Evolutionary conservation across 2,113 vertebrate species (phyloP).

Genomic region (Bambusicola thoracicus): DNA sequence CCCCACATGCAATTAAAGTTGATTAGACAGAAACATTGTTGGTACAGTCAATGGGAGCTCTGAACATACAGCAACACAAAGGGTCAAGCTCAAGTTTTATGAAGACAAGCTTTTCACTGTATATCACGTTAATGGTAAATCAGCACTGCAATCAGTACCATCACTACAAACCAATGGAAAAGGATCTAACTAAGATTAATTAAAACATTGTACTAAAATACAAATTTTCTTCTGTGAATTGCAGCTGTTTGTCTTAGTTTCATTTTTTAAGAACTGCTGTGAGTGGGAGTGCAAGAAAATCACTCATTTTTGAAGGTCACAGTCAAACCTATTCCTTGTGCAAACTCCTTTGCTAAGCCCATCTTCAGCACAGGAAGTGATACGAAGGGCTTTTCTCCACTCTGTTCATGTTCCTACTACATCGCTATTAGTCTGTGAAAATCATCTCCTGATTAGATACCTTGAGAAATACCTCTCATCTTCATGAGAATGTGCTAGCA

Average conservation of each 20-base stretch:
- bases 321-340: background rate
- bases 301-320: background rate
- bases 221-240: background rate
- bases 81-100: background rate
- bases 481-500: rapidly evolving
- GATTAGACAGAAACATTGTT: background rate
- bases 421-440: background rate
- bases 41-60: background rate
- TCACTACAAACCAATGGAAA: background rate
- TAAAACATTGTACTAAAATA: background rate
- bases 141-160: background rate
- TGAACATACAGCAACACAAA: background rate
- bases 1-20: background rate
- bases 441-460: background rate
- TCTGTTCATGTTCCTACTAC: background rate
- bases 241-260: background rate
- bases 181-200: background rate
- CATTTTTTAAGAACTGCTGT: background rate
- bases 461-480: background rate
- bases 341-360: background rate
- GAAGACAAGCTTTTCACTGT: background rate
- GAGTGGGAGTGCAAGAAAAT: background rate
- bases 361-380: background rate
- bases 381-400: background rate
- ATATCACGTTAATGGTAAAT: background rate